phyloP scores from a whole-genome alignment of 2,888 invertebrate genomes.

The Pelosia muscerda region DNA sequence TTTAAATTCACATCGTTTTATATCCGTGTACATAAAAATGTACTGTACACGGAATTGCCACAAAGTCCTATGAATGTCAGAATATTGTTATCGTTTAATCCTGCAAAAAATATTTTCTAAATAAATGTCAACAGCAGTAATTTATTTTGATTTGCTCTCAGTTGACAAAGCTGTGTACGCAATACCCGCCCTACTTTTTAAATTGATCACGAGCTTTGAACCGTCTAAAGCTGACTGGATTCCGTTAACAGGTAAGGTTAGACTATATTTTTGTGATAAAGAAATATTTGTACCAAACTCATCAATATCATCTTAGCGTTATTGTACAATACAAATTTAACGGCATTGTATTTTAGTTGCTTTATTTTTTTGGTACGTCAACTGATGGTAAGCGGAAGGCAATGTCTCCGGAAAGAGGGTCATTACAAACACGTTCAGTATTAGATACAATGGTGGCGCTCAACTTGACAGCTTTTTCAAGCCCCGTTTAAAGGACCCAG shows the following conservation, averaged over 20 bases:
- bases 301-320: too few relatives aligned
- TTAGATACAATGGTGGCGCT: too few relatives aligned
- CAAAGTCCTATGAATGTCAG: slow-evolving; percentile 3
- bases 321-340: too few relatives aligned
- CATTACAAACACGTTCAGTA: too few relatives aligned
- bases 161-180: slow-evolving; percentile 10
- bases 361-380: too few relatives aligned
- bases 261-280: background rate
- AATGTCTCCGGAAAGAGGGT: too few relatives aligned
- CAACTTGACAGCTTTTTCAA: too few relatives aligned
- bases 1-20: background rate
- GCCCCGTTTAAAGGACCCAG: too few relatives aligned
- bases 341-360: too few relatives aligned
- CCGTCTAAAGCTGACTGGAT: background rate
- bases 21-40: background rate
- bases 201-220: slow-evolving; percentile 10
- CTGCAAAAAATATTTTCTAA: slow-evolving; percentile 7
- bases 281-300: background rate
- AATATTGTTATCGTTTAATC: background rate
- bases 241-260: background rate
- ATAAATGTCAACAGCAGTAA: slow-evolving; percentile 5
- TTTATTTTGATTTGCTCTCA: slow-evolving; percentile 12
- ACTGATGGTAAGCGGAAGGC: too few relatives aligned
- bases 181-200: slow-evolving; percentile 14
- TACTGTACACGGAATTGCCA: background rate